Evolutionary conservation across 2,113 vertebrate species (phyloP), one percentile per base, ranked within the genome.

Genomic region (Sturnus vulgaris): DNA sequence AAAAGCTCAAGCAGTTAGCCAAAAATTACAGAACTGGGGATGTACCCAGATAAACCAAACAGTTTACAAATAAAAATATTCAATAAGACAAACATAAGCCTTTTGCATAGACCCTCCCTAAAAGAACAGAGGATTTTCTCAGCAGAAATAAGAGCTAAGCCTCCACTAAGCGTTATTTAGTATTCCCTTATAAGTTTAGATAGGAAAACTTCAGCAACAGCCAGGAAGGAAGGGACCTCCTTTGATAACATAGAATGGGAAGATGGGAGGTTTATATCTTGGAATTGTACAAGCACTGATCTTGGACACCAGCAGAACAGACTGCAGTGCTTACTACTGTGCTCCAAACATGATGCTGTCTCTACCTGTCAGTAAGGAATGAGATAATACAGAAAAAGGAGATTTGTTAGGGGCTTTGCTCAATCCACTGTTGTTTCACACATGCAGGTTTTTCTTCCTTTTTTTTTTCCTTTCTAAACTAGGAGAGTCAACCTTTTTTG

Each of bases 331-430:
- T 72, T 22, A 42, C 23, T 19, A 3, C 22, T 14, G 6, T 0
- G 1, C 49, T 80, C 72, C 59, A 68, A 55, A 71, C 50, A 30
- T 1, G 3, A 35, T 16, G 9, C 53, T 55, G 82, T 42, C 68
- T 57, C 49, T 60, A 23, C 30, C 16, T 5, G 0, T 56, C 66
- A 80, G 20, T 92, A 88, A 86, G 73, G 79, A 93, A 91, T 46
- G 46, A 95, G 55, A 52, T 42, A 77, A 66, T 21, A 60, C n/a
- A 84, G 82, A 86, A 64, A 92, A 96, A 71, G 22, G 37, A 66
- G 3, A 69, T 66, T 85, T 95, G 89, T 96, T 86, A 90, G 52
- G 61, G 85, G 66, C 61, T 96, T 97, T 87, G 94, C 96, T 97
- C 91, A 83, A 95, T 79, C 94, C 87, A 44, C 22, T 85, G 72